phyloP scores from a whole-genome alignment of 2,888 invertebrate species.

The Zelleria hepariella region DNA sequence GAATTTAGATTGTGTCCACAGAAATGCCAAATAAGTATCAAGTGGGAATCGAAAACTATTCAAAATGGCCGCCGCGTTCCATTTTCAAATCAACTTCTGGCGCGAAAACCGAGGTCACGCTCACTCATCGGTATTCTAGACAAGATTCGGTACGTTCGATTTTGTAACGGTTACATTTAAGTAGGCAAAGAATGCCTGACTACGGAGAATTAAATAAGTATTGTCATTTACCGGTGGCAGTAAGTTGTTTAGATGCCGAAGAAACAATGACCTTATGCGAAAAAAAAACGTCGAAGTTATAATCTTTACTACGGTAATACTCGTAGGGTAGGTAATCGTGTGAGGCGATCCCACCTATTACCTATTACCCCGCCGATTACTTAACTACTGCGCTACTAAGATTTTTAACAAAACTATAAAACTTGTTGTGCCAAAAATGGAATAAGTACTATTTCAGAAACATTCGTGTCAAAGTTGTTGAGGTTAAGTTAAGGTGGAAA shows the following conservation, averaged over 20 bases:
- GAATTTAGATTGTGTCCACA: background rate
- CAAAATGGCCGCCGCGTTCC: background rate
- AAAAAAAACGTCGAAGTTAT: background rate
- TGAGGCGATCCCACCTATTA: too few relatives aligned
- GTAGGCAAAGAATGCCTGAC: background rate
- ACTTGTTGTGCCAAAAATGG: background rate
- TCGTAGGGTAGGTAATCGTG: background rate
- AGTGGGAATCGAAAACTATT: background rate
- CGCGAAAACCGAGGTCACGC: background rate
- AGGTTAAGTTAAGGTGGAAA: background rate
- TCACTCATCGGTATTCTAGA: background rate
- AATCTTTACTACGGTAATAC: background rate
- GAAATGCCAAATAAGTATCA: background rate
- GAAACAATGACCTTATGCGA: too few relatives aligned
- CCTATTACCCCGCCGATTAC: too few relatives aligned
- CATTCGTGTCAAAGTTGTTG: background rate
- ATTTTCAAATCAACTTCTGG: background rate
- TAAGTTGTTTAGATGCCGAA: too few relatives aligned
- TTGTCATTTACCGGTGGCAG: background rate
- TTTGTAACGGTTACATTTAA: background rate
- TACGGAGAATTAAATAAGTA: background rate
- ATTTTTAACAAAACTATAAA: background rate
- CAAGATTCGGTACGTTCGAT: background rate
- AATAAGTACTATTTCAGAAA: background rate
- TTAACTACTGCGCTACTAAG: too few relatives aligned